Percentiles rank a stretch among this genome's conserved stretches.
Evolutionary conservation across 2,888 invertebrate genomes (phyloP).

Genomic region (Salpingus planirostris): DNA sequence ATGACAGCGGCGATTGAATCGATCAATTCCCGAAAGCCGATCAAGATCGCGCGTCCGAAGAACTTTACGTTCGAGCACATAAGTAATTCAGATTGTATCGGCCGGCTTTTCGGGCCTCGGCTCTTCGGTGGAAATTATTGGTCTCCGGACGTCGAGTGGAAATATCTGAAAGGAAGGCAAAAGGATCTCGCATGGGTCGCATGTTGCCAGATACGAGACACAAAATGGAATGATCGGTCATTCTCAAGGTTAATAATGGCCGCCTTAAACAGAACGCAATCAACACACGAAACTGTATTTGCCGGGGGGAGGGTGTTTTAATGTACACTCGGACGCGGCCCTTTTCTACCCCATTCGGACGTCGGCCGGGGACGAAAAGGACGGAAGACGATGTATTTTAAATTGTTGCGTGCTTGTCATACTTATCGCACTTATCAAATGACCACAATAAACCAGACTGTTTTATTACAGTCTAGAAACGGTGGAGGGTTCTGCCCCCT

Average conservation of each 20-base stretch:
- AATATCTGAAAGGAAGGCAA: not conserved
- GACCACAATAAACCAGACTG: slow-evolving; percentile 34
- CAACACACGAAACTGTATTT: slow-evolving; percentile 31
- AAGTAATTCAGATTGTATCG: no score
- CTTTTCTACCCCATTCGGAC: slow-evolving; percentile 12
- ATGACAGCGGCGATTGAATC: no score
- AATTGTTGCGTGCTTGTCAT: slow-evolving; percentile 33
- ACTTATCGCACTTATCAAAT: slow-evolving; percentile 36
- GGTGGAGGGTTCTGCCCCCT: not conserved
- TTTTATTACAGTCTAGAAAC: slow-evolving; percentile 27
- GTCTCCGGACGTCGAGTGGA: no score
- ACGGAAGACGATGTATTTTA: slow-evolving; percentile 22
- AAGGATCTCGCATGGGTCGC: slow-evolving; percentile 17
- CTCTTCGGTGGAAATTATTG: no score
- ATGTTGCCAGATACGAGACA: slow-evolving; percentile 27
- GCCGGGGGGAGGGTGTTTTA: slow-evolving; percentile 13
- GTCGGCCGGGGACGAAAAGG: slow-evolving; percentile 5
- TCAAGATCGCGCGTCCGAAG: no score
- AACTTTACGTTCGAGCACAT: no score
- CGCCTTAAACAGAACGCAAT: slow-evolving; percentile 29
- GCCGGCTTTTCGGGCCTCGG: no score
- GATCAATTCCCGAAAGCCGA: no score
- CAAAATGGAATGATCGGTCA: slow-evolving; percentile 36
- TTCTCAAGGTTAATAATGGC: slow-evolving; percentile 32
- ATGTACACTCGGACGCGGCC: slow-evolving; percentile 18